phyloP scores from a whole-genome alignment of 1,140 invertebrate genomes.

The Ostrea denselamellosa region DNA sequence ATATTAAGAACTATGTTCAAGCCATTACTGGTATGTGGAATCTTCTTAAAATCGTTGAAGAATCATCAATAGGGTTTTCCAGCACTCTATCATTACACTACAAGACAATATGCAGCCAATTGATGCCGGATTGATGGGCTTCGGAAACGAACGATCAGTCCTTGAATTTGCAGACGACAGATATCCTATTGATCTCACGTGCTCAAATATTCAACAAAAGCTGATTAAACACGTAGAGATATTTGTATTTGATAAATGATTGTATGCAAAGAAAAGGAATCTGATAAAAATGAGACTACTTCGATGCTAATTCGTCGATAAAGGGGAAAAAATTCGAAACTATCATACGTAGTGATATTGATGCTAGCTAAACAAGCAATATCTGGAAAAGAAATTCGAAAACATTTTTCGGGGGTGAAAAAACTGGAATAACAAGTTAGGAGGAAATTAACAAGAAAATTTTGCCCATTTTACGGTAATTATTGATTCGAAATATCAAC shows the following conservation, averaged over 20 bases:
- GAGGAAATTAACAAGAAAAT: constrained; percentile 30
- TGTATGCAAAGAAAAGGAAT: constrained; percentile 47
- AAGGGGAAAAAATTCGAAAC: background rate
- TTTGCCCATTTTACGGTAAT: constrained; percentile 28
- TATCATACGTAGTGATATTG: constrained; percentile 4
- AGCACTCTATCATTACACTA: constrained; percentile 20
- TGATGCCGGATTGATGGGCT: constrained; percentile 36
- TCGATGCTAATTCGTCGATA: constrained; percentile 21
- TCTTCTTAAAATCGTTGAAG: constrained; percentile 24
- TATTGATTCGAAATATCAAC: constrained; percentile 43
- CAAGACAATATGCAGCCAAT: constrained; percentile 37
- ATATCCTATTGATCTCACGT: constrained; percentile 40
- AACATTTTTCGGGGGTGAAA: background rate
- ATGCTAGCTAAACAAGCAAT: constrained; percentile 15
- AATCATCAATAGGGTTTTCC: constrained; percentile 25
- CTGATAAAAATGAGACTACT: constrained; percentile 43
- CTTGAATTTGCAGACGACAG: constrained; percentile 45
- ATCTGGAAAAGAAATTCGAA: constrained; percentile 30
- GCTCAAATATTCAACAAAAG: constrained; percentile 49
- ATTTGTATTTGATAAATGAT: constrained; percentile 35
- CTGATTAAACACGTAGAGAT: constrained; percentile 47
- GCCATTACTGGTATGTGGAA: background rate
- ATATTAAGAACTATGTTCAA: background rate
- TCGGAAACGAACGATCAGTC: constrained; percentile 30
- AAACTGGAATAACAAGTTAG: constrained; percentile 12